Evolutionary conservation across 2,113 vertebrate genomes (phyloP), one percentile per base, ranked within the genome.

Genomic region (Bubo scandiacus): DNA sequence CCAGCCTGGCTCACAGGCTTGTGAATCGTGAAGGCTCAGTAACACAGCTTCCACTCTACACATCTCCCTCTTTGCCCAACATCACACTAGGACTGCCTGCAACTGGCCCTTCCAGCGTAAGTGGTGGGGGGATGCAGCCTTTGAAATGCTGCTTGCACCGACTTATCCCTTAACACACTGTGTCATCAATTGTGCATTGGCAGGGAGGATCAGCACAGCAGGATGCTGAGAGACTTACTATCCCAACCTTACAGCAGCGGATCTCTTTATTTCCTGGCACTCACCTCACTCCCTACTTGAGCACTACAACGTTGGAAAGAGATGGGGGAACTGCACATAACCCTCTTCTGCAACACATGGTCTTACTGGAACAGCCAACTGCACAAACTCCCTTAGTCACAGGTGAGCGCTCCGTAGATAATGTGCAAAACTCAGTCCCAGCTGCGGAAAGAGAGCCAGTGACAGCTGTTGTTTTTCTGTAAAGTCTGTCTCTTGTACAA

Each of bases 51-150:
- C 99, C 99, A 19, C 99, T 99, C 86, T 99, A 99, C 98, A 99
- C 99, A 0, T 99, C 99, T 2, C 99, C 99, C 3, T 99, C 99
- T 86, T 97, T 99, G 96, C 99, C 99, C 97, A 99, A 99, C 98
- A 99, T 99, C 98, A 99, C 99, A 1, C 97, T 99, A 86, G 99
- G 99, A n/a, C 98, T 99, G 68, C 99, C 99, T 26, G 99, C 99
- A 63, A 98, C 98, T 1, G 98, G 99, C 63, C 98, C 99, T n/a
- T 97, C 99, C 12, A 98, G 98, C 4, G 99, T 99, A 94, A 99
- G 99, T 99, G 45, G 51, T 6, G 9, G 1, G 19, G 59, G 42
- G 9, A 10, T 2, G 1, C 36, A 51, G 65, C 62, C 52, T 10
- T 26, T 14, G 19, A 10, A 17, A 1, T 30, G 63, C 9, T 3